Evolutionary conservation across 2,113 vertebrate genomes (phyloP).

Genomic region (Tautogolabrus adspersus): DNA sequence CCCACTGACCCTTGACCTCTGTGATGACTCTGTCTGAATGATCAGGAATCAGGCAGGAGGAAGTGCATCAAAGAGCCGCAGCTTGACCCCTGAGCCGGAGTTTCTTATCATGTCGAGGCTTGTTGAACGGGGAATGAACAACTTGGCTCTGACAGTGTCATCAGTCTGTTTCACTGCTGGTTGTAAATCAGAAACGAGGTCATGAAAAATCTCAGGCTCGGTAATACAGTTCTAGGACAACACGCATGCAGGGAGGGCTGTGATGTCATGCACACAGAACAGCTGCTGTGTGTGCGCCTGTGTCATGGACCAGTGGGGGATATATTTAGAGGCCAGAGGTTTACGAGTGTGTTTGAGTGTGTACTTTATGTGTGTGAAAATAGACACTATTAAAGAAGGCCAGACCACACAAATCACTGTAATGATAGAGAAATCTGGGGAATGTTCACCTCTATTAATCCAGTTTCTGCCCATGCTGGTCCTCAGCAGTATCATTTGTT

Average conservation of each 20-base stretch:
- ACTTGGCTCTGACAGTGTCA: not conserved
- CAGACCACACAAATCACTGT: not conserved
- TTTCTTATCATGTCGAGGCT: not conserved
- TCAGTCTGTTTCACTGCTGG: constrained; percentile 23
- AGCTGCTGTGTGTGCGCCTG: constrained; percentile 26
- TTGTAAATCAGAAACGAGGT: constrained; percentile 25
- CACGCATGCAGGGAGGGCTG: not conserved
- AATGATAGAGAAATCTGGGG: not conserved
- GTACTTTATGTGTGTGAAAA: constrained; percentile 13
- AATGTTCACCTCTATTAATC: not conserved
- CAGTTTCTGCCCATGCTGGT: not conserved
- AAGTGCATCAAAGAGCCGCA: constrained; percentile 4
- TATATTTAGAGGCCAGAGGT: constrained; percentile 27
- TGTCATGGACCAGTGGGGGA: constrained; percentile 1
- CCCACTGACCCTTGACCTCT: constrained; percentile 2
- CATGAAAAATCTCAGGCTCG: not conserved
- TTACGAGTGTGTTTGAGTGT: not conserved
- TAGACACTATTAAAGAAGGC: constrained; percentile 13
- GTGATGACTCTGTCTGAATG: not conserved
- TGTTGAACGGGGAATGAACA: not conserved
- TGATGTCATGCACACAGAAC: constrained; percentile 20
- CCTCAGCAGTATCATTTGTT: too few species aligned
- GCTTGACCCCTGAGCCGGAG: constrained; percentile 18
- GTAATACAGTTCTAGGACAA: not conserved
- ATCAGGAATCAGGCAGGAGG: not conserved